Percentiles rank a stretch among this genome's conserved stretches.
Conservation (phyloP, 2,888 invertebrate species). For the Drosophila cognata region DNA sequence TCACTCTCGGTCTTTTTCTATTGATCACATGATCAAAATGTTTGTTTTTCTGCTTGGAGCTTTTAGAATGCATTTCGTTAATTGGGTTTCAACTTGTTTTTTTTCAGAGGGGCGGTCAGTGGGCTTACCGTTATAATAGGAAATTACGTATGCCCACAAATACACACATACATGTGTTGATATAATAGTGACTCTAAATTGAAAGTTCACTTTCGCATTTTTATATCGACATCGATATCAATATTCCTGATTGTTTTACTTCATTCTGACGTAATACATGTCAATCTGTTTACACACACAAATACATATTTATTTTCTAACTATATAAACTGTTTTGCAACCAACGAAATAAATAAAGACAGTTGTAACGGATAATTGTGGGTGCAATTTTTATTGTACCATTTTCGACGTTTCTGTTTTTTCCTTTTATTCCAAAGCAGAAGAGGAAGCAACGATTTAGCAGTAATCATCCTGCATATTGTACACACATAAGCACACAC, state of each 20-base stretch:
- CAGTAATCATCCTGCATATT: neutral
- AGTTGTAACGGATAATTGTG: neutral
- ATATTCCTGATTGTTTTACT: neutral
- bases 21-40: constrained; percentile 38
- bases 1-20: neutral
- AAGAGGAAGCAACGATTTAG: neutral
- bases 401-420: neutral
- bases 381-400: neutral
- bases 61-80: constrained; percentile 13
- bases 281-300: neutral
- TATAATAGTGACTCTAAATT: neutral
- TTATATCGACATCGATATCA: neutral
- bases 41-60: constrained; percentile 20
- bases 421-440: neutral
- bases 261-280: neutral
- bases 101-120: neutral
- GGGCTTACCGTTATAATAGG: neutral
- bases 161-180: neutral
- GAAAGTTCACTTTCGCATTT: neutral
- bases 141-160: neutral
- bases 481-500: neutral
- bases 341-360: neutral
- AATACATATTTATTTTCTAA: neutral
- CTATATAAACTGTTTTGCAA: neutral
- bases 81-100: constrained; percentile 11